Evolutionary conservation across 1,140 invertebrate species (phyloP), one percentile per base, ranked within the genome.

Genomic region (Drosophila sp.): DNA sequence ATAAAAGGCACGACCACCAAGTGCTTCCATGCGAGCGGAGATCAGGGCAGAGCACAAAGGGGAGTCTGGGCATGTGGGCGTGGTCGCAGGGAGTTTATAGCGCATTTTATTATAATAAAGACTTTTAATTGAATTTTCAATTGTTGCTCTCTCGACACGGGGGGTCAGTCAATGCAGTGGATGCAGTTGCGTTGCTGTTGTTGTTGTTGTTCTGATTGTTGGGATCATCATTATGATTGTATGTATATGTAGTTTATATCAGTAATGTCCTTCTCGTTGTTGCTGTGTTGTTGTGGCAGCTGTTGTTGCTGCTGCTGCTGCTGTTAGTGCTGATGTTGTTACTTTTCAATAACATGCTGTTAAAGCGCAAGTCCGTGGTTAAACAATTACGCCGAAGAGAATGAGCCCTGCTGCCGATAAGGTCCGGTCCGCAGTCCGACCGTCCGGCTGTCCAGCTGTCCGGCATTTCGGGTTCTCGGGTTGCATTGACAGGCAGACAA

Each of bases 71-170:
- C 11, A 36, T 13, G 41, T 32, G 61, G 57, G 77, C 76, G 72
- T 58, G 61, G 61, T 72, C 40, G 45, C 45, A 7, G 71, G 32
- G 56, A 65, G 61, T 89, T 66, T 72, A 65, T 82, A 80, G 72
- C 70, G 79, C 72, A 89, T 87, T 87, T 87, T 89, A 87, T 87
- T 87, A 89, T 87, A 87, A 87, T 87, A 87, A 87, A 87, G 83
- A 89, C 79, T 87, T 87, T 87, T 87, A 87, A 87, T 87, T 87
- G 83, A 89, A 87, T 89, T 87, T 87, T 87, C 83, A 87, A 83
- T 87, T 87, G 83, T 87, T 87, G 80, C 83, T 54, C 76, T 36
- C 41, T 40, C 51, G 53, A 64, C 50, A 57, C 66, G 48, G 25
- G 56, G 21, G n/a, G n/a, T n/a, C 2, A 5, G 41, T 34, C 41